Percentiles rank a stretch among this genome's conserved stretches.
Conservation (phyloP, 2,797 vertebrate species). For the Chelon labrosus region DNA sequence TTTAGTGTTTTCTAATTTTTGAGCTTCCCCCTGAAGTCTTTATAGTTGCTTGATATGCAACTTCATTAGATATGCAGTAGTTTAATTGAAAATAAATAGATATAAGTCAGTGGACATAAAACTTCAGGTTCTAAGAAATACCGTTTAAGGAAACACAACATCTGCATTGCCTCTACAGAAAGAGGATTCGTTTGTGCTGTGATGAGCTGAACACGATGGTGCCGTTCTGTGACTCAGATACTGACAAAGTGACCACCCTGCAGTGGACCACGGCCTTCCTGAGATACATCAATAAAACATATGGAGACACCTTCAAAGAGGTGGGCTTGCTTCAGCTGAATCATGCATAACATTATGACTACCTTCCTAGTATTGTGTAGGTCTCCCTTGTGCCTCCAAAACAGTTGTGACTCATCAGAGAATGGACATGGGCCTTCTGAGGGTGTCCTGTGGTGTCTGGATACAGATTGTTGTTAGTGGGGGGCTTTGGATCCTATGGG, state of each 20-base stretch:
- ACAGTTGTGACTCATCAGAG: too few species aligned
- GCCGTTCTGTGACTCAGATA: conserved; percentile 90
- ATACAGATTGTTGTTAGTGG: too few species aligned
- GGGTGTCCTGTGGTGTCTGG: too few species aligned
- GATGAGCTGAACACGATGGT: conserved; percentile 93
- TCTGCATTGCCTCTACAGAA: conserved; percentile 76
- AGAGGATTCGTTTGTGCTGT: conserved; percentile 92
- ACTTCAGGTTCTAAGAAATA: background rate
- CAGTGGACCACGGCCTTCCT: conserved; percentile 93
- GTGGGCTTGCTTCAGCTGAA: conserved; percentile 68
- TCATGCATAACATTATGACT: background rate
- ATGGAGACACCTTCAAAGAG: conserved; percentile 91
- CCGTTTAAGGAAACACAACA: background rate
- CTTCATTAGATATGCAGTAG: background rate
- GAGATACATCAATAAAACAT: conserved; percentile 88
- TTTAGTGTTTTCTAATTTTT: background rate
- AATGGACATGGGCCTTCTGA: too few species aligned
- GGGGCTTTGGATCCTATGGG: too few species aligned
- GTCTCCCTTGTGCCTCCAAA: too few species aligned
- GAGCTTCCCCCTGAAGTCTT: background rate
- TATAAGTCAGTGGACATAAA: background rate
- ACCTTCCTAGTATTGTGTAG: background rate
- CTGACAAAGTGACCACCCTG: conserved; percentile 93
- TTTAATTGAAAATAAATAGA: background rate
- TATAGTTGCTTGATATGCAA: background rate